Evolutionary conservation across 1,140 invertebrate genomes (phyloP), one percentile per base, ranked within the genome.

Genomic region (Drosophila yakuba): DNA sequence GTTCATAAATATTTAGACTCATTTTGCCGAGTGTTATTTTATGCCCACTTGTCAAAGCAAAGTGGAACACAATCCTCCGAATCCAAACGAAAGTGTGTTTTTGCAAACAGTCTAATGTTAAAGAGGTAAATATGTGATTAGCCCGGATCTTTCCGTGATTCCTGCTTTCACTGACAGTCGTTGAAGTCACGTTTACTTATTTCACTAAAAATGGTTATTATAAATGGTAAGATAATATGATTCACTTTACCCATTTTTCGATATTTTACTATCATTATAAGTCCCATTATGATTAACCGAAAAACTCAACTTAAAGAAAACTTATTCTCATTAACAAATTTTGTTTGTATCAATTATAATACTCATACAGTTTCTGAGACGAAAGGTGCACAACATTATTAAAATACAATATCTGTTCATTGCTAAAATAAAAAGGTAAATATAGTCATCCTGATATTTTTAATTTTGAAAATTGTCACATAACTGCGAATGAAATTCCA

Each of bases 1-100:
- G 74, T 85, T 78, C 74, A 86, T 86, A 85, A 85, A 88, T 85
- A 85, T 82, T 74, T 82, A 76, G 56, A 64, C 75, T 72, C 57
- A 67, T 54, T 72, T 55, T 66, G 36, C 60, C 52, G 55, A 76
- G 59, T 67, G 59, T 74, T 74, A 74, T 74, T 74, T 74, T 64
- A 74, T 74, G 59, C 59, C 72, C 72, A 74, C 51, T 74, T 74
- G 72, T 75, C 59, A 62, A 41, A 74, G 71, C 38, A 74, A 74
- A 74, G 50, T 63, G 71, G 51, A 56, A 74, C 69, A 74, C 71
- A 74, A 71, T 71, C 32, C 32, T 10, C 8, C 7, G 32, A 32
- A 8, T 32, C 51, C 51, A 57, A 51, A 47, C 35, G 39, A 39
- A 56, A 57, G 35, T 17, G 23, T 39, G 32, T 48, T 47, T 35